A percentile compares a stretch with the other conserved stretches of the same genome.
Conservation (phyloP, 2,113 vertebrate genomes). For the Lichenostomus cassidix region DNA sequence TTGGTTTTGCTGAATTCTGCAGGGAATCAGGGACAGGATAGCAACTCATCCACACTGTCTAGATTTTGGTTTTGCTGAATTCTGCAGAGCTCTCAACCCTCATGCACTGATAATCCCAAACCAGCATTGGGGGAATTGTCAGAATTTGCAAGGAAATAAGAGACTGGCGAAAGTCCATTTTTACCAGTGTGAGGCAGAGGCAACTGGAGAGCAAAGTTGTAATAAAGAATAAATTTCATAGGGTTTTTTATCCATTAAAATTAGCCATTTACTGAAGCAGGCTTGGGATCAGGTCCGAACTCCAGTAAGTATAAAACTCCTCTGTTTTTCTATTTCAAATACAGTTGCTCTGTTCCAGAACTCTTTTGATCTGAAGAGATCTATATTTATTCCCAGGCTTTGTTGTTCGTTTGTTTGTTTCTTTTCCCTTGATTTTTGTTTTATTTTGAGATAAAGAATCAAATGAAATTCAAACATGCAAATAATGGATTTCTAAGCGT, state of each 20-base stretch:
- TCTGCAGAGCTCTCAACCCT: not conserved
- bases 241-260: not conserved
- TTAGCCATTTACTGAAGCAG: not conserved
- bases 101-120: not conserved
- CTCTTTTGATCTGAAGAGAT: not conserved
- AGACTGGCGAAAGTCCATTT: not conserved
- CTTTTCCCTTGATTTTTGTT: too few relatives aligned
- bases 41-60: not conserved
- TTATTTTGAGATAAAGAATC: not conserved
- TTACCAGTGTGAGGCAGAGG: not conserved
- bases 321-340: not conserved
- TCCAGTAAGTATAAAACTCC: not conserved
- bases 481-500: not conserved
- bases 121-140: not conserved
- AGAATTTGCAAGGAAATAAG: not conserved
- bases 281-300: not conserved
- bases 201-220: accelerated
- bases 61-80: not conserved
- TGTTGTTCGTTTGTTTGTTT: too few relatives aligned
- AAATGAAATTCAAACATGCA: not conserved
- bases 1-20: too few relatives aligned
- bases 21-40: not conserved
- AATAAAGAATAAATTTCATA: not conserved
- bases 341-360: not conserved
- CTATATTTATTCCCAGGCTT: not conserved